Evolutionary conservation across 2,113 vertebrate genomes (phyloP), one percentile per base, ranked within the genome.

Genomic region (Thunnus maccoyii): DNA sequence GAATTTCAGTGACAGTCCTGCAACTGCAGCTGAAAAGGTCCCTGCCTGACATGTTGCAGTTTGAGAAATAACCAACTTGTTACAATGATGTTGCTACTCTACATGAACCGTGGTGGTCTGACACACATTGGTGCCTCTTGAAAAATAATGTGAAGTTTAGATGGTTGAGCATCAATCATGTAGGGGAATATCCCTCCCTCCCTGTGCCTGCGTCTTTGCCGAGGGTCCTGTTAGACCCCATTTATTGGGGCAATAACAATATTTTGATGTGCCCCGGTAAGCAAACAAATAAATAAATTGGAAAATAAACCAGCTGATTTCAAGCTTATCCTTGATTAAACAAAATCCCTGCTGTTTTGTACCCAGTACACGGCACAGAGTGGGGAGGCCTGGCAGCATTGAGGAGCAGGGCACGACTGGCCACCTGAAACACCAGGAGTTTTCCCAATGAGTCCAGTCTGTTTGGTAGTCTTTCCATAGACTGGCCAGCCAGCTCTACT

Each of bases 371-470:
- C 65, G 55, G 16, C 41, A 7, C 22, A 11, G 22, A 30, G 25
- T 50, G 20, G 36, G 78, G 65, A 50, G 18, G 18, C 32, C 57
- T 25, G 58, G 41, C 58, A 47, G 54, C 32, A 17, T n/a, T 55
- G 46, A 74, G 56, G 69, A 80, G 52, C 63, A 48, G 30, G 48
- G 36, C 47, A 61, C 6, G 30, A 64, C 52, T 56, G 68, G 63
- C 58, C 64, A 74, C 27, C 30, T 71, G 50, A 77, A 77, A 51
- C 41, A 13, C 60, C 9, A 0, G 0, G 7, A 32, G 67, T 63
- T 83, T 86, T 63, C 51, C 20, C 46, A 86, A 73, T 77, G 44
- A 79, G 70, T 72, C 71, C 67, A 61, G 20, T 32, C 30, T 66
- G 76, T 57, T 86, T 74, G 54, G 52, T 73, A 80, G 72, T 86